Conservation (phyloP, 2,888 invertebrate species). For the Physocephala rufipes region DNA sequence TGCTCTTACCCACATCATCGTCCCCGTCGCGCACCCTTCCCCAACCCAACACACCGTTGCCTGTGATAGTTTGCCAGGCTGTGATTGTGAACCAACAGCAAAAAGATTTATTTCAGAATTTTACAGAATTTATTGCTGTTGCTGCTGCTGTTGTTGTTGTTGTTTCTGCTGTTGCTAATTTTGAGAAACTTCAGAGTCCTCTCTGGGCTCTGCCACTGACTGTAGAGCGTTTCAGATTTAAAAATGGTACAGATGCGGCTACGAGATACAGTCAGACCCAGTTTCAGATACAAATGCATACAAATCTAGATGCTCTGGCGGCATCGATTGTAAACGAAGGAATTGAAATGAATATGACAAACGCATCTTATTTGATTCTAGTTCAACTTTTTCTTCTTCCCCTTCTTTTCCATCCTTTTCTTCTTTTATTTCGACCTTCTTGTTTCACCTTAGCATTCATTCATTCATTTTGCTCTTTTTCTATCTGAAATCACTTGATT, state of each 20-base stretch:
- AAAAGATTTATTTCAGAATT: constrained; percentile 61
- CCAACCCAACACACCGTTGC: not conserved
- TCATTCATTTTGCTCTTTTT: too few species aligned
- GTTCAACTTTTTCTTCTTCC: constrained; percentile 1
- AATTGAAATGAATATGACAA: constrained; percentile 61
- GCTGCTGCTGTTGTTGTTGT: not conserved
- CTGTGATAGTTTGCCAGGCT: not conserved
- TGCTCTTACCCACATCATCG: too few species aligned
- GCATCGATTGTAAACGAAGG: constrained; percentile 50
- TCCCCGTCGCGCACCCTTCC: not conserved
- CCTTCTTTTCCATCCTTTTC: not conserved
- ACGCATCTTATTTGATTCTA: constrained; percentile 45
- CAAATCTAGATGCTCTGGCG: constrained; percentile 9
- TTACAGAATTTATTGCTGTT: constrained; percentile 57
- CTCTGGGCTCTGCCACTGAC: too few species aligned
- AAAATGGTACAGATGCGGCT: constrained; percentile 11
- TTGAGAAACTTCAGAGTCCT: too few species aligned
- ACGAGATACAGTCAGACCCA: not conserved
- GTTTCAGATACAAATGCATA: constrained; percentile 5
- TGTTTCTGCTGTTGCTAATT: too few species aligned
- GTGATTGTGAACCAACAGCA: constrained; percentile 51
- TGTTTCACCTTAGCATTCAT: too few species aligned
- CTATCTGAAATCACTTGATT: too few species aligned
- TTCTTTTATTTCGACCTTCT: too few species aligned
- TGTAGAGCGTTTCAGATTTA: not conserved